These are phyloP conservation scores for Cheilosia vulpina DNA, from an alignment of 2,888 invertebrate genomes.

Conservation along the genomic window DNA sequence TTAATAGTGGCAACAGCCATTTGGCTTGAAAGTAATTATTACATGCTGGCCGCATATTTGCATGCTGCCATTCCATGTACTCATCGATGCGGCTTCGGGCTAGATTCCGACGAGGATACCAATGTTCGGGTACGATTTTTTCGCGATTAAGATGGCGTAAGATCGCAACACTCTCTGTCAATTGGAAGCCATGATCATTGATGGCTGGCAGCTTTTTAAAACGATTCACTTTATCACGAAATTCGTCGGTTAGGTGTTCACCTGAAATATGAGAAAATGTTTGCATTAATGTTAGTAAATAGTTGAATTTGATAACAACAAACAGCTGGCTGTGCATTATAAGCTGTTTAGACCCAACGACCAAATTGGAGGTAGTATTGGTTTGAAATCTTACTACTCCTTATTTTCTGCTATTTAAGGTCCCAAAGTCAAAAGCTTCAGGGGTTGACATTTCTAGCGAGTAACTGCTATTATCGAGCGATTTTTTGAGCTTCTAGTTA, in stretches of 20 bases:
- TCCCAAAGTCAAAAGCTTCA: too few species aligned
- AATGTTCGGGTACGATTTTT: conserved; percentile 85
- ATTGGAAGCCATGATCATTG: conserved; percentile 87
- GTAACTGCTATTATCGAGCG: too few species aligned
- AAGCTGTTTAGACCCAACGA: too few species aligned
- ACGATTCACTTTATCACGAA: conserved; percentile 85
- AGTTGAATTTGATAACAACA: too few species aligned
- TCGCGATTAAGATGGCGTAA: conserved; percentile 87
- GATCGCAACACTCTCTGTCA: conserved; percentile 89
- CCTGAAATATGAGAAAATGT: conserved; percentile 82
- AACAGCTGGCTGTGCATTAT: too few species aligned
- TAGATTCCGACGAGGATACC: conserved; percentile 87
- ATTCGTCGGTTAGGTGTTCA: conserved; percentile 87
- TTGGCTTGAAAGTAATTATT: conserved; percentile 86
- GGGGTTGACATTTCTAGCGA: too few species aligned
- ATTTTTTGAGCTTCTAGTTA: too few species aligned
- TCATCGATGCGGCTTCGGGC: conserved; percentile 88
- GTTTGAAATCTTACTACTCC: too few species aligned
- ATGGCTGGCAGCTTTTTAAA: conserved; percentile 88
- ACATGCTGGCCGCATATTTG: conserved; percentile 86
- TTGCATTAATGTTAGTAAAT: not conserved
- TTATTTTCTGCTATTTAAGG: too few species aligned
- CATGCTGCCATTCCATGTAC: conserved; percentile 90
- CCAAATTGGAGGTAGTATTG: too few species aligned
- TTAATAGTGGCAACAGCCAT: conserved; percentile 84